Percentiles rank a stretch among this genome's conserved stretches.
Evolutionary conservation across 2,888 invertebrate species (phyloP).

Genomic region (Agriopis marginaria): DNA sequence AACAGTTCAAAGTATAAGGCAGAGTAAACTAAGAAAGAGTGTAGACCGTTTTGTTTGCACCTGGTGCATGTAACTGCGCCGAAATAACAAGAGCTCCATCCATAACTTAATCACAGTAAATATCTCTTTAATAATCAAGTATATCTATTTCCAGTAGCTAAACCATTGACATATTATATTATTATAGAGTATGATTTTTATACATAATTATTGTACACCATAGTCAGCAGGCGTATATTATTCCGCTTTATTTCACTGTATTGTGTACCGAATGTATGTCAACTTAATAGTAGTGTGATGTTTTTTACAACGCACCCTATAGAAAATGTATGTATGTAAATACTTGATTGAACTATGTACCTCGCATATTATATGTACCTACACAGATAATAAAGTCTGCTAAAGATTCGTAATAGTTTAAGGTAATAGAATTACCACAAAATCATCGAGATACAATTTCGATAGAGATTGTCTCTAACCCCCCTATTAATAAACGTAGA

Average conservation of each 20-base stretch:
- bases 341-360: slow-evolving; percentile 2
- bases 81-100: too few relatives aligned
- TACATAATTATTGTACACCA: slow-evolving; percentile 50
- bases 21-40: too few relatives aligned
- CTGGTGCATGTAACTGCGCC: too few relatives aligned
- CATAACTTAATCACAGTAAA: too few relatives aligned
- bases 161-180: background rate
- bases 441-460: too few relatives aligned
- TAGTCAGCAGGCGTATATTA: slow-evolving; percentile 41
- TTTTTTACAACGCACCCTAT: slow-evolving; percentile 48
- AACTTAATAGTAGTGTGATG: slow-evolving; percentile 45
- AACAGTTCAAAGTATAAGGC: too few relatives aligned
- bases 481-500: too few relatives aligned
- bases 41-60: too few relatives aligned
- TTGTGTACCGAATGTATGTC: slow-evolving; percentile 36
- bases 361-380: slow-evolving; percentile 22
- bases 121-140: too few relatives aligned
- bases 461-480: too few relatives aligned
- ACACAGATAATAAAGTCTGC: slow-evolving; percentile 19
- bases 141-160: background rate
- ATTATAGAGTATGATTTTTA: slow-evolving; percentile 13
- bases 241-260: slow-evolving; percentile 53
- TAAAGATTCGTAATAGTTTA: slow-evolving; percentile 28
- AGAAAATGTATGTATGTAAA: slow-evolving; percentile 46
- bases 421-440: background rate